phyloP scores from a whole-genome alignment of 2,113 vertebrate species.

The Cygnus atratus region DNA sequence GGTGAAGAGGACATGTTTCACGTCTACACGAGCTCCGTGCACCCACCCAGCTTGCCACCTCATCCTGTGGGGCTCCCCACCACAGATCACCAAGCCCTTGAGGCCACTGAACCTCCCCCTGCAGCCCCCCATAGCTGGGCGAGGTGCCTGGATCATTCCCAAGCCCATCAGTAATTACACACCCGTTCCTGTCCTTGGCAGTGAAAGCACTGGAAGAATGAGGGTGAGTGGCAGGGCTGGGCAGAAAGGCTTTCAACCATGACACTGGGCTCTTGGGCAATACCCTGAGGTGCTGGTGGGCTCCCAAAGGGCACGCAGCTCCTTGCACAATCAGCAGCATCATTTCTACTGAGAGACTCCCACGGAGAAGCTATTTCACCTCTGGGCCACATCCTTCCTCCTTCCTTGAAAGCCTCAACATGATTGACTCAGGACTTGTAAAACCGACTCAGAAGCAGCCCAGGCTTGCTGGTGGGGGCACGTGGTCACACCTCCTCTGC shows the following conservation, averaged over 20 bases:
- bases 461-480: background rate
- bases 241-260: background rate
- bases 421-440: background rate
- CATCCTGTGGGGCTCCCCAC: accelerated
- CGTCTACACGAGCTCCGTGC: background rate
- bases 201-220: background rate
- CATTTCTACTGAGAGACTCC: background rate
- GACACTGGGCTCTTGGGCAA: background rate
- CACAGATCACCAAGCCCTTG: accelerated
- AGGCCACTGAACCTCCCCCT: too few relatives aligned
- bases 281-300: background rate
- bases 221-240: background rate
- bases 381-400: background rate
- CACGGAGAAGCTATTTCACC: background rate
- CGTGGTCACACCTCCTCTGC: accelerated
- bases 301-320: background rate
- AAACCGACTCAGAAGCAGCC: background rate
- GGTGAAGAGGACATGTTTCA: background rate
- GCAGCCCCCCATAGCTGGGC: background rate
- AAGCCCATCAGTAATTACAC: background rate
- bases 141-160: background rate
- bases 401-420: background rate
- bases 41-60: background rate
- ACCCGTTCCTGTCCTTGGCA: background rate
- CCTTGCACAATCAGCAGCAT: background rate